Base-by-base conservation (phyloP, 1,140 invertebrate genomes). In the Trachelipus rathkii region DNA sequence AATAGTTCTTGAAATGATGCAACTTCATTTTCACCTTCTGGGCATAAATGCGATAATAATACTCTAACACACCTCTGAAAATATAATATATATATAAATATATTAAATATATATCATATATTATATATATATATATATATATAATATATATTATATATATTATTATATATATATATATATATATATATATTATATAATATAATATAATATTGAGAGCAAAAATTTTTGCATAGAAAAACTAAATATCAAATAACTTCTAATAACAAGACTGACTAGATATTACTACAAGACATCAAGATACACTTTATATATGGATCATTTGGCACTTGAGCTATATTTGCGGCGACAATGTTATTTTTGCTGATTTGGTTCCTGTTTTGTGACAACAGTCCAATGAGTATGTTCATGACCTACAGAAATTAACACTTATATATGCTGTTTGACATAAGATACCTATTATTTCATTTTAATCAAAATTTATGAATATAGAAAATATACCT, bases 281-380 rank as follows among this genome's bases (percentile, higher is more conserved):
- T n/a, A n/a, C n/a, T n/a, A n/a, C n/a, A n/a, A n/a, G n/a, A n/a
- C n/a, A 67, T 85, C 85, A 13, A 86, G 84, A 83, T 86, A 87
- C 10, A 87, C 86, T 83, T 84, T 85, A 79, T 87, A 87, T 0
- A 87, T 86, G 86, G 86, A 80, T 87, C 87, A 44, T 83, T 82
- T 76, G 84, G 84, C 81, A 85, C 84, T 78, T 84, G 84, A 8
- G 84, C 83, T n/a, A 87, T 83, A 33, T 84, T 83, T 74, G 83
- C 85, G 84, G 66, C 82, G 84, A 68, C 84, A 83, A 44, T 86
- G 76, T 72, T 84, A 83, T 79, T 81, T 43, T 83, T 82, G 71
- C 44, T 75, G 44, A 69, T 72, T 74, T 24, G 76, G 70, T 50
- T 81, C 78, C 13, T 69, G 70, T 6, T 76, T 78, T 23, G 78